These are phyloP conservation scores for Lagorchestes hirsutus DNA, from an alignment of 2,797 vertebrate genomes.

Conservation along the genomic window DNA sequence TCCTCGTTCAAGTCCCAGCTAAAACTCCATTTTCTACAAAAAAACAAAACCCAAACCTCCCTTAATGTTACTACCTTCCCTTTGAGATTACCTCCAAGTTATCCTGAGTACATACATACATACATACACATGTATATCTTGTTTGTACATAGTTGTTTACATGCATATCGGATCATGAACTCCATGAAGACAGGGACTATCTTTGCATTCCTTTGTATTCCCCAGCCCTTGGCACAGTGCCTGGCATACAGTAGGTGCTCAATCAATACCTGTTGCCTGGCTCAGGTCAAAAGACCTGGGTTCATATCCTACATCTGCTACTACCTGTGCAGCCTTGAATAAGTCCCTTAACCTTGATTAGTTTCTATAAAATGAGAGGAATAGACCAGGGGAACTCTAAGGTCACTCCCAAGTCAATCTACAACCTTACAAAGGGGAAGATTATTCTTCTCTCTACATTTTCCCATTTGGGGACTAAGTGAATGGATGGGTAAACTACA, in stretches of 20 bases:
- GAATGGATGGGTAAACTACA: background rate
- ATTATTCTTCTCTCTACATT: background rate
- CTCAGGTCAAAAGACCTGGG: background rate
- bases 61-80: background rate
- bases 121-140: background rate
- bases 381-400: background rate
- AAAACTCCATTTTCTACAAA: background rate
- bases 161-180: background rate
- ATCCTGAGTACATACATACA: background rate
- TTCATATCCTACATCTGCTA: background rate
- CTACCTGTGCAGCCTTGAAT: background rate
- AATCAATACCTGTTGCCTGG: background rate
- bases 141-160: background rate
- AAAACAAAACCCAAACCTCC: background rate
- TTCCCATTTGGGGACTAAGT: slow-evolving; percentile 21
- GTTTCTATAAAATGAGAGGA: background rate
- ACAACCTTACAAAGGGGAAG: background rate
- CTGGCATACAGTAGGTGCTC: background rate
- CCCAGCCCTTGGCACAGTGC: background rate
- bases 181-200: background rate
- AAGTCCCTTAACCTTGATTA: background rate
- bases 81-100: background rate
- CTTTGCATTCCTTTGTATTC: background rate
- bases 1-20: background rate
- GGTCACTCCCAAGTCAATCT: background rate